Conservation (phyloP, 2,888 invertebrate species). For the Azorinus chamasolen region DNA sequence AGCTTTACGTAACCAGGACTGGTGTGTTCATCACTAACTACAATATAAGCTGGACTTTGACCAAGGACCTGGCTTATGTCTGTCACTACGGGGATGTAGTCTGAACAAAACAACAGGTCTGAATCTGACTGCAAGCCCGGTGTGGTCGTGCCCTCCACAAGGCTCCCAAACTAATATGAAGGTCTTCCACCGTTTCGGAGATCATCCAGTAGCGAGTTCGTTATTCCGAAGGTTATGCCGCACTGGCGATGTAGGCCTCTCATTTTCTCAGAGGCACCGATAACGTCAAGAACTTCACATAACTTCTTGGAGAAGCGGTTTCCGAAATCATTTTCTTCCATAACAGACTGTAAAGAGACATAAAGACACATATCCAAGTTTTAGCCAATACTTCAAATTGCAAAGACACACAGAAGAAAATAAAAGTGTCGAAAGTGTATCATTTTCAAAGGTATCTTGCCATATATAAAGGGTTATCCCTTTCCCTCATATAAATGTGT, state of each 20-base stretch:
- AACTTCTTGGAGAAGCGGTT: too few relatives aligned
- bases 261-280: not conserved
- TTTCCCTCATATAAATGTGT: too few relatives aligned
- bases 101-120: not conserved
- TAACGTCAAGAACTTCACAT: not conserved
- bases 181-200: not conserved
- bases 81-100: not conserved
- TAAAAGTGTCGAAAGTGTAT: too few relatives aligned
- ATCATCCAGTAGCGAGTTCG: not conserved
- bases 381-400: too few relatives aligned
- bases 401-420: too few relatives aligned
- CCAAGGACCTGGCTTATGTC: not conserved
- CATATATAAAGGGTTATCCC: too few relatives aligned
- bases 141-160: not conserved
- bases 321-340: too few relatives aligned
- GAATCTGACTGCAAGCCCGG: not conserved
- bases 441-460: too few relatives aligned
- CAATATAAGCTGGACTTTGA: not conserved
- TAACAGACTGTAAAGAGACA: too few relatives aligned
- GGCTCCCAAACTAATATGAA: not conserved
- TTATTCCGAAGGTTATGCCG: not conserved
- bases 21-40: not conserved
- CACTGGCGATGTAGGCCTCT: not conserved
- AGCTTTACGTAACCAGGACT: conserved; percentile 1
- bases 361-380: too few relatives aligned